Base-by-base conservation (phyloP, 2,888 invertebrate genomes). In the Mythimna impura region DNA sequence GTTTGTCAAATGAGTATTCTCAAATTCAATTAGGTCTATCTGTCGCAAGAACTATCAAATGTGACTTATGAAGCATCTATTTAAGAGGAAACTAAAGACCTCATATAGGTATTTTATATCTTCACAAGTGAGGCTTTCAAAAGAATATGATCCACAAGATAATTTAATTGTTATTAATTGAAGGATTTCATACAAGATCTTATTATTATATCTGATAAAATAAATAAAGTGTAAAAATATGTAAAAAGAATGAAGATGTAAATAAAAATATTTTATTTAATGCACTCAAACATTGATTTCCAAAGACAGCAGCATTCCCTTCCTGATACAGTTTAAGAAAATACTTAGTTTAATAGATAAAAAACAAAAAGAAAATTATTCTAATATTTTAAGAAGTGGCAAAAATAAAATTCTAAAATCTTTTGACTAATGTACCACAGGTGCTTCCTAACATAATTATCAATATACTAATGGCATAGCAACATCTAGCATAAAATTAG, bases 231-330 rank as follows among this genome's bases (percentile, higher is more conserved):
- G 30, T 62, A 62, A 47, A 64, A 55, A 58, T 36, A 54, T 69
- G 14, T 71, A 71, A 14, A 20, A 52, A 34, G 36, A 61, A 66
- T 67, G 36, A 36, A 58, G 3, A 69, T 69, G 68, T 75, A 78
- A 82, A 72, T 81, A 82, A 58, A 40, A 54, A 52, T 65, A 67
- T 81, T 80, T 81, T 68, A 67, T 78, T 78, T 30, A 50, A 17
- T 69, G 36, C 57, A 66, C 55, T 60, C 58, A 22, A 64, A 70
- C 30, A 62, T 50, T 61, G 43, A 66, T 52, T 80, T 55, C 12
- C 20, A 71, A 62, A 73, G 17, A 55, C 25, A 43, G n/a, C 20
- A 60, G 25, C 47, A 30, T 40, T 55, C 4, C 40, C 17, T 17
- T 68, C 36, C 54, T n/a, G n/a, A 47, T 47, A 55, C 9, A 25